These are phyloP conservation scores for Vannuccia rotundouncinata DNA, from an alignment of 2,888 invertebrate species.

Conservation along the genomic window DNA sequence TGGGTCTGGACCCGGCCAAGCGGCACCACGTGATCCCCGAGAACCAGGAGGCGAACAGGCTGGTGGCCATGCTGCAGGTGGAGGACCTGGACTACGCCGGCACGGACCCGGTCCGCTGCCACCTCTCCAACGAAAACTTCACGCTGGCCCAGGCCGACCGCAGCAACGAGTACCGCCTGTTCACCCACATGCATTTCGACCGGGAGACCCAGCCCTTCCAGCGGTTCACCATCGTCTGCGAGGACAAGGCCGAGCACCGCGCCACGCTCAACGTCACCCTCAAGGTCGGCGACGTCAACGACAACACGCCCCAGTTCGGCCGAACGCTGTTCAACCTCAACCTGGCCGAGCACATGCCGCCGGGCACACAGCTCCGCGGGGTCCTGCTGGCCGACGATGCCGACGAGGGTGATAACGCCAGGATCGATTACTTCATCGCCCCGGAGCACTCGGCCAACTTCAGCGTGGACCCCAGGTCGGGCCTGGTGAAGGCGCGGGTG, in stretches of 20 bases:
- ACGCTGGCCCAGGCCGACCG: background rate
- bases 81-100: background rate
- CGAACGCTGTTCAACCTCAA: background rate
- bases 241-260: background rate
- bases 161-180: slow-evolving; percentile 22
- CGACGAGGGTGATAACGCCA: slow-evolving; percentile 7
- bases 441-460: background rate
- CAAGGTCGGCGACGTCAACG: slow-evolving; percentile 27
- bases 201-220: background rate
- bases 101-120: background rate
- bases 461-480: background rate
- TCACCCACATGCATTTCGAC: slow-evolving; percentile 1
- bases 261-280: slow-evolving; percentile 3
- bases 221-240: background rate
- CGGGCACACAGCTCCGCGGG: background rate
- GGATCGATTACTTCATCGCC: background rate
- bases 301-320: slow-evolving; percentile 8
- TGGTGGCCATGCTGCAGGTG: slow-evolving; percentile 3
- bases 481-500: background rate
- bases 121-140: background rate
- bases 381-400: background rate
- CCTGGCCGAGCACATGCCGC: background rate
- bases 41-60: background rate
- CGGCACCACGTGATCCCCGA: slow-evolving; percentile 3
- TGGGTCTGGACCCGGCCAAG: background rate